Conservation (phyloP, 2,113 vertebrate genomes). For the Pomatostomus ruficeps region DNA sequence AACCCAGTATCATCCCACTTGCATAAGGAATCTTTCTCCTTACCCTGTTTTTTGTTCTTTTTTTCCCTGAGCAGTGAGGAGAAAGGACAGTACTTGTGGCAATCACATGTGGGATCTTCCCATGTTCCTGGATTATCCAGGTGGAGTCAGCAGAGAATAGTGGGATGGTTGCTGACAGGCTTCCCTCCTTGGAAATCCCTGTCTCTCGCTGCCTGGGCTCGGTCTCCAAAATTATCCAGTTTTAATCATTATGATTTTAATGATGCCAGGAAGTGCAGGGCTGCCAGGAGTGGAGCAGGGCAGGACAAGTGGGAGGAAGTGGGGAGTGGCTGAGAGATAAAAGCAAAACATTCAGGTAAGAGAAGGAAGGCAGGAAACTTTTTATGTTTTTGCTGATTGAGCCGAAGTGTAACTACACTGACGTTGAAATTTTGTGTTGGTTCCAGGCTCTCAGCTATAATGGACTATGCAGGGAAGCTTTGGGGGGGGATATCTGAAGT, state of each 20-base stretch:
- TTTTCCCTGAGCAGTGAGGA: neutral
- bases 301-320: neutral
- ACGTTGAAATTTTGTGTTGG: neutral
- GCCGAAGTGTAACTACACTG: fast-evolving
- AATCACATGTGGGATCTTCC: neutral
- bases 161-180: neutral
- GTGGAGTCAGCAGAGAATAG: neutral
- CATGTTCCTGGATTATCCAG: neutral
- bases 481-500: neutral
- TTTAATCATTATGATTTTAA: neutral
- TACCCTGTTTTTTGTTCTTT: neutral
- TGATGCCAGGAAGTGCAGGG: neutral
- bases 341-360: neutral
- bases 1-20: neutral
- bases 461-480: neutral
- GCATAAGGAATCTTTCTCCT: neutral
- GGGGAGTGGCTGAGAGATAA: neutral
- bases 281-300: neutral
- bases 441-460: neutral
- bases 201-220: neutral
- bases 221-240: neutral
- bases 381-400: neutral
- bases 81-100: neutral
- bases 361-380: neutral
- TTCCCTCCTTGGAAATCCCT: neutral